These are phyloP conservation scores for Ridgeia piscesae DNA, from an alignment of 1,140 invertebrate species.

Conservation along the genomic window DNA sequence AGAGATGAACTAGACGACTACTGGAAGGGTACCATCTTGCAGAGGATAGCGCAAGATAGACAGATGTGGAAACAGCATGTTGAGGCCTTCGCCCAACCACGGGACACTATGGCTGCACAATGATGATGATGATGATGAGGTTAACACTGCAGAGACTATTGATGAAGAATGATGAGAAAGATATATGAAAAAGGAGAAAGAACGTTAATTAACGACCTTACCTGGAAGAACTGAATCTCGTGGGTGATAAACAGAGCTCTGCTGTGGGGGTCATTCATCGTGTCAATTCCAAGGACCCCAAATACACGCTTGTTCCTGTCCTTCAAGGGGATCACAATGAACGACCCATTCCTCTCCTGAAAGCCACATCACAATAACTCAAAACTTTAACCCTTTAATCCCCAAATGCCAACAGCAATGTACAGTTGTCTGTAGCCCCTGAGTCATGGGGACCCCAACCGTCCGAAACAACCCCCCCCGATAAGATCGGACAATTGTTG, in stretches of 20 bases:
- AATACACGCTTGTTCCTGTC: conserved; percentile 55
- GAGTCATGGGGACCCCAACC: not conserved
- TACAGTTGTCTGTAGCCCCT: not conserved
- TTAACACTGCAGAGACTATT: not conserved
- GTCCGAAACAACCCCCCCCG: not conserved
- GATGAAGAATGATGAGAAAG: not conserved
- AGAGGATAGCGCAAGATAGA: no score
- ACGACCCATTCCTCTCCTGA: conserved; percentile 52
- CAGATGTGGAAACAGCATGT: no score
- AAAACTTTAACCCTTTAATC: not conserved
- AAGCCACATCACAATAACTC: conserved; percentile 22
- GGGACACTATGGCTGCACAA: no score
- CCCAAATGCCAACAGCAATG: not conserved
- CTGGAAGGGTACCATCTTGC: no score
- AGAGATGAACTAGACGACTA: no score
- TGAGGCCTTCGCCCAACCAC: no score
- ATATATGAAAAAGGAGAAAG: not conserved
- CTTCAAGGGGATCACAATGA: conserved; percentile 53
- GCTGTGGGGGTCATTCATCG: conserved; percentile 48
- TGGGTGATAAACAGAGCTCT: conserved; percentile 56
- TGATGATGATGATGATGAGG: no score
- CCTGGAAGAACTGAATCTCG: conserved; percentile 59
- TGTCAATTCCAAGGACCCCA: conserved; percentile 56
- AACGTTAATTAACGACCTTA: not conserved
- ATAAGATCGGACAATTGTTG: no score